Evolutionary conservation across 2,113 vertebrate genomes (phyloP).

Genomic region (Laticauda colubrina): DNA sequence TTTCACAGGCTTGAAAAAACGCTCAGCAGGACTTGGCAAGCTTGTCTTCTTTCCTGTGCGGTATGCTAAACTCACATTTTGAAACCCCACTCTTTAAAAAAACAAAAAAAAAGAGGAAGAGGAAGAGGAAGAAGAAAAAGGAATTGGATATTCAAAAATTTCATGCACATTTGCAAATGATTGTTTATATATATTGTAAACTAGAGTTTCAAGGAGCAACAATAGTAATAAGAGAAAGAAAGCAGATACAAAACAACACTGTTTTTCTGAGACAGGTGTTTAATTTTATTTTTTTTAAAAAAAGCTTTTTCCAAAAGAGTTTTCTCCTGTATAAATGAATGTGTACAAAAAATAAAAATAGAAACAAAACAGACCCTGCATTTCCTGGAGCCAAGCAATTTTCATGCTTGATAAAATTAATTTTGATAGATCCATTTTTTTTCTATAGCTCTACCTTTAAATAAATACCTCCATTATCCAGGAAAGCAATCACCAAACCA

Average conservation of each 20-base stretch:
- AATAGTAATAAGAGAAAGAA: background rate
- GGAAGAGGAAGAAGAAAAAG: constrained; percentile 33
- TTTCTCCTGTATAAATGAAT: constrained; percentile 5
- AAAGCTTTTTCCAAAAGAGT: constrained; percentile 29
- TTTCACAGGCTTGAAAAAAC: constrained; percentile 90
- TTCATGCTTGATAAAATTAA: constrained; percentile 45
- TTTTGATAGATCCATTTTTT: constrained; percentile 39
- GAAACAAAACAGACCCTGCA: background rate
- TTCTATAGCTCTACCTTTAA: constrained; percentile 22
- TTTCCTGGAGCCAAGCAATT: constrained; percentile 6
- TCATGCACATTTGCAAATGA: constrained; percentile 62
- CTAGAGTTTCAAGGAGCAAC: constrained; percentile 38
- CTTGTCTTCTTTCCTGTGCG: constrained; percentile 76
- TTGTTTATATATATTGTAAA: constrained; percentile 8
- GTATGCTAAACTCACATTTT: constrained; percentile 78
- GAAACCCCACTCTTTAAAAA: constrained; percentile 50
- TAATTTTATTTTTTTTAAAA: constrained; percentile 32
- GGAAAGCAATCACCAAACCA: constrained; percentile 30
- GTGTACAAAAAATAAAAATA: background rate
- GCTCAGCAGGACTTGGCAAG: constrained; percentile 85
- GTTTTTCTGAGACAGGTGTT: constrained; percentile 44
- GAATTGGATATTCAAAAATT: constrained; percentile 61
- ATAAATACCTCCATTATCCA: constrained; percentile 26
- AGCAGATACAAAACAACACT: constrained; percentile 39
- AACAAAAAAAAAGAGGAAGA: too few species aligned